Base-by-base conservation (phyloP, 1,140 invertebrate species). In the Musca domestica region DNA sequence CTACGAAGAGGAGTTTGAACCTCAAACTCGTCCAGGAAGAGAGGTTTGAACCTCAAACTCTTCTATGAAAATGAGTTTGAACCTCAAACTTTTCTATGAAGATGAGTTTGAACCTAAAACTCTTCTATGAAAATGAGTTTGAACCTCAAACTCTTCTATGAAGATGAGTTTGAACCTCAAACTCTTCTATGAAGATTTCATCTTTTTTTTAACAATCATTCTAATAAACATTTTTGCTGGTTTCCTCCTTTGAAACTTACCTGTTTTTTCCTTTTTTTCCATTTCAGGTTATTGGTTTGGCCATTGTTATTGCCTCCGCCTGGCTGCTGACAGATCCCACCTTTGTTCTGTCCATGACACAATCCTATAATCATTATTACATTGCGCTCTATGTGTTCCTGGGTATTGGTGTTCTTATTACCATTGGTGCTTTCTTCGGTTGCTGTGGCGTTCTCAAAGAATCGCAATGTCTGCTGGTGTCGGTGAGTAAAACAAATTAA, bases 381-480 rank as follows among this genome's bases (percentile, higher is more conserved):
- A 87, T 87, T 74, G 88, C 91, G 69, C 82, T 91, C 65, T 90
- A 91, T 81, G 87, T 95, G 61, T 83, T 95, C 68, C 85, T 98
- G 69, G 88, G 87, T 51, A 80, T 80, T 65, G 95, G 95, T 3
- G 81, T 88, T 47, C 77, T 97, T 41, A 90, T 97, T 76, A 88
- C 95, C 70, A 77, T 94, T 49, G 89, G 96, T 22, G 91, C 94
- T 1, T 92, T 97, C 82, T 87, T 96, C 30, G 96, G 95, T 64
- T 97, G 95, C 79, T 95, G 92, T 81, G 95, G 95, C 23, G 92
- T 94, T 12, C 88, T 92, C 64, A 88, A 89, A 71, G 93, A 96
- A 82, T 95, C 90, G 68, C 91, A 91, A 74, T 94, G 92, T 81
- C 88, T 96, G 86, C 86, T 98, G 10, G 87, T 92, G 68, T 87